A percentile compares a stretch with the other conserved stretches of the same genome.
Conservation (phyloP, 1,140 invertebrate species). For the Brachionus rotundiformis region DNA sequence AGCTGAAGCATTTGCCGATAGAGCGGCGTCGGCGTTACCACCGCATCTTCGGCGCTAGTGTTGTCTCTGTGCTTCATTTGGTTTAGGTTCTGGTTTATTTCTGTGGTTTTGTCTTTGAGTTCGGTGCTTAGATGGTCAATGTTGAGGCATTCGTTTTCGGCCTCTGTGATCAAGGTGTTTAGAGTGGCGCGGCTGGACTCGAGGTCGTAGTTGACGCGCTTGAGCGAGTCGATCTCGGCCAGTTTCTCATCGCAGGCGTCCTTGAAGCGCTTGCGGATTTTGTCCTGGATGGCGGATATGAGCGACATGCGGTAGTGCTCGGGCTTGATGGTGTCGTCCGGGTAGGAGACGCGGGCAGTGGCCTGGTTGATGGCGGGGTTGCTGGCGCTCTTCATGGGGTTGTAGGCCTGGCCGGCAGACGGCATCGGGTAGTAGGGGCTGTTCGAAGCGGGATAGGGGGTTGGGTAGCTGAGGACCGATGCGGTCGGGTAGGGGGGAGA, state of each 20-base stretch:
- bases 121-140: constrained; percentile 40
- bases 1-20: constrained; percentile 93
- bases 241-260: constrained; percentile 81
- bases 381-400: background rate
- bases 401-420: background rate
- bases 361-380: constrained; percentile 52
- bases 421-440: constrained; percentile 53
- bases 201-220: constrained; percentile 83
- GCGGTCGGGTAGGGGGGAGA: constrained; percentile 51
- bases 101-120: background rate
- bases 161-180: constrained; percentile 75
- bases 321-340: constrained; percentile 44
- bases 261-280: constrained; percentile 78
- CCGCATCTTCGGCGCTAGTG: constrained; percentile 91
- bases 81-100: background rate
- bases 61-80: constrained; percentile 55
- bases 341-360: constrained; percentile 21
- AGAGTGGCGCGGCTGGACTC: constrained; percentile 80
- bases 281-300: constrained; percentile 90
- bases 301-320: constrained; percentile 71
- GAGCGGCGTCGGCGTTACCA: constrained; percentile 89
- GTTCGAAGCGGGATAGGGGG: constrained; percentile 54
- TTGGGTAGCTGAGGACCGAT: constrained; percentile 57
- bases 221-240: constrained; percentile 85
- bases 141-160: constrained; percentile 78